Base-by-base conservation (phyloP, 2,113 vertebrate genomes). In the Phodopus roborovskii region DNA sequence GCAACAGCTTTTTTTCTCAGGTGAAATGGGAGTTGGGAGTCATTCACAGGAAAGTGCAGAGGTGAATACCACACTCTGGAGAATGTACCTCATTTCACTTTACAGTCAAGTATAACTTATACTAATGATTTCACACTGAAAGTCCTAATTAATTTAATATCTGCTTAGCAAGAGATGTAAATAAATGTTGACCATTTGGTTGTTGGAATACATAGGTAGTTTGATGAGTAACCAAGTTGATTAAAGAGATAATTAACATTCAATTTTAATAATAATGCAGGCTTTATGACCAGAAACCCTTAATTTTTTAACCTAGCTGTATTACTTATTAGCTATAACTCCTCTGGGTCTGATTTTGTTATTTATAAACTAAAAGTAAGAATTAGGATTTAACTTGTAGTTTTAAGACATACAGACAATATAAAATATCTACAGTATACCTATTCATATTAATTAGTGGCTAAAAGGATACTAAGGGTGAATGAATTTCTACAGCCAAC, bases 1-100 rank as follows among this genome's bases (percentile, higher is more conserved):
- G 50, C 39, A 75, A 26, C 36, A 33, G 4, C n/a, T 91, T 73
- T 53, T 84, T 92, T 90, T 68, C 28, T 19, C 71, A 96, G 62
- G 62, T 91, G 60, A 98, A 97, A 93, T 58, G 79, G 0, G 0
- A 75, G 33, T 56, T 33, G 1, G 45, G 62, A 75, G 50, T 90
- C 48, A 30, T 71, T 88, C 50, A 92, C 79, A 75, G 24, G 11
- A 73, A 90, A 88, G 24, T 4, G 7, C 42, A n/a, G 6, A 96
- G 13, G 64, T 48, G 66, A 75, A 95, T 56, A 53, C 39, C 28
- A 74, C 1, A 42, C 7, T 92, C 30, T 16, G 0, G 1, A 28
- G 50, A 96, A 73, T 33, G 77, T 15, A 90, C 78, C 68, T 60
- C 22, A 68, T 64, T 83, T 92, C 33, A 60, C 12, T 85, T 93